Percentiles rank a stretch among this genome's conserved stretches.
phyloP scores from a whole-genome alignment of 1,140 invertebrate species.

The Colletes latitarsis region DNA sequence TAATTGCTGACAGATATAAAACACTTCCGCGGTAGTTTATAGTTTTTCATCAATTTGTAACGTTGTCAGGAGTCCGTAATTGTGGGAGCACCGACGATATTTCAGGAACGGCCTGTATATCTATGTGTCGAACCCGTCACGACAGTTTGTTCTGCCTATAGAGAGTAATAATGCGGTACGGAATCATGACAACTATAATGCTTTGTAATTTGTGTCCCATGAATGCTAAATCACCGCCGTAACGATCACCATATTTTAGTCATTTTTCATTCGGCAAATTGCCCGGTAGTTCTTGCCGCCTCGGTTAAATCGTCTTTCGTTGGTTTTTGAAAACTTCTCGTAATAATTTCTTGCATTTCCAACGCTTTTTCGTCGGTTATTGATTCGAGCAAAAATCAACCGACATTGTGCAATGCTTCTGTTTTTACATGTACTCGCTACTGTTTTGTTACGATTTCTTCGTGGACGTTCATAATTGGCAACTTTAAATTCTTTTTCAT shows the following conservation, averaged over 20 bases:
- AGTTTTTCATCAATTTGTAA: neutral
- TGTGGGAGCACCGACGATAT: neutral
- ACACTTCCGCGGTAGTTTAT: neutral
- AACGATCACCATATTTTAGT: constrained; percentile 27
- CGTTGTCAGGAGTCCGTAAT: too few relatives aligned
- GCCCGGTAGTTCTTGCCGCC: neutral
- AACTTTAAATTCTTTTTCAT: neutral
- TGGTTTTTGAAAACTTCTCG: neutral
- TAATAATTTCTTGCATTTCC: neutral
- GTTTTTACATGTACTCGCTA: neutral
- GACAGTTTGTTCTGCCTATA: neutral
- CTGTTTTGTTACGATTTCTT: neutral
- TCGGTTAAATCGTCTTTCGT: constrained; percentile 11
- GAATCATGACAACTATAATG: constrained; percentile 1
- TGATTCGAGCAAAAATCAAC: constrained; percentile 3
- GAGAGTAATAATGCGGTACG: constrained; percentile 10
- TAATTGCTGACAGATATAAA: neutral
- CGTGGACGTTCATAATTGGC: neutral
- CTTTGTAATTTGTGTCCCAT: constrained; percentile 6
- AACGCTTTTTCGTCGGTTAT: neutral
- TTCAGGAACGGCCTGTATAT: neutral
- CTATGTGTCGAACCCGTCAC: neutral
- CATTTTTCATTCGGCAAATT: constrained; percentile 1
- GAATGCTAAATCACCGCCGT: constrained; percentile 13
- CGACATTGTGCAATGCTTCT: neutral